phyloP scores from a whole-genome alignment of 2,113 vertebrate genomes.

The Numida meleagris region DNA sequence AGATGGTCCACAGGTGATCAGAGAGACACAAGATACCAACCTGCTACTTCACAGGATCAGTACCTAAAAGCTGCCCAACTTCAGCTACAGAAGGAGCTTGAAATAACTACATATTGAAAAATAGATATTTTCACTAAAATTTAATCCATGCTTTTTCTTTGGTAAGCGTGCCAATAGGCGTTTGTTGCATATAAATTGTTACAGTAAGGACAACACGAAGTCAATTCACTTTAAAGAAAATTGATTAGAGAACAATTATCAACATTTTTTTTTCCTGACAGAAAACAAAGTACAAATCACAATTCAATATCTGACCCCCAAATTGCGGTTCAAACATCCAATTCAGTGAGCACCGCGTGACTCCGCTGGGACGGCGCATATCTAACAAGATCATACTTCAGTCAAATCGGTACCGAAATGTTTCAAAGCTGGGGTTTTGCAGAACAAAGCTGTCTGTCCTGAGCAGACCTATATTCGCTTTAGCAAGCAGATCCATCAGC shows the following conservation, averaged over 20 bases:
- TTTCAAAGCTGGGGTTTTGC: not conserved
- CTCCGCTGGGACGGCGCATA: not conserved
- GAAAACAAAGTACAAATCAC: not conserved
- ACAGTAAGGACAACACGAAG: slow-evolving; percentile 18
- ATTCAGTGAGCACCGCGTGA: accelerated
- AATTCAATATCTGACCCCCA: not conserved
- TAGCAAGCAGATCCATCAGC: slow-evolving; percentile 9
- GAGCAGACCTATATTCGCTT: not conserved
- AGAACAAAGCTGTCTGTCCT: slow-evolving; percentile 44
- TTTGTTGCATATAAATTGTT: slow-evolving; percentile 6
- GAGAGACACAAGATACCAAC: accelerated
- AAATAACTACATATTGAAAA: not conserved
- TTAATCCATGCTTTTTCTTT: slow-evolving; percentile 44
- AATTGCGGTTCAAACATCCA: not conserved
- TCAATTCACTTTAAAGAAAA: slow-evolving; percentile 41
- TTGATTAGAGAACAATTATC: not conserved
- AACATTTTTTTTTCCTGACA: not conserved
- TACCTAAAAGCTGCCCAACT: not conserved
- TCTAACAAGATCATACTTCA: accelerated
- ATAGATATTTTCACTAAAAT: not conserved
- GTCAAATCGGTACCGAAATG: accelerated
- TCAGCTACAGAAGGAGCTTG: not conserved
- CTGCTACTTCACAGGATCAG: no score
- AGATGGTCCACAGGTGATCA: not conserved
- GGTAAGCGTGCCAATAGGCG: not conserved